These are phyloP conservation scores for Rhorus exstirpatorius DNA, from an alignment of 2,888 invertebrate genomes.

Conservation along the genomic window DNA sequence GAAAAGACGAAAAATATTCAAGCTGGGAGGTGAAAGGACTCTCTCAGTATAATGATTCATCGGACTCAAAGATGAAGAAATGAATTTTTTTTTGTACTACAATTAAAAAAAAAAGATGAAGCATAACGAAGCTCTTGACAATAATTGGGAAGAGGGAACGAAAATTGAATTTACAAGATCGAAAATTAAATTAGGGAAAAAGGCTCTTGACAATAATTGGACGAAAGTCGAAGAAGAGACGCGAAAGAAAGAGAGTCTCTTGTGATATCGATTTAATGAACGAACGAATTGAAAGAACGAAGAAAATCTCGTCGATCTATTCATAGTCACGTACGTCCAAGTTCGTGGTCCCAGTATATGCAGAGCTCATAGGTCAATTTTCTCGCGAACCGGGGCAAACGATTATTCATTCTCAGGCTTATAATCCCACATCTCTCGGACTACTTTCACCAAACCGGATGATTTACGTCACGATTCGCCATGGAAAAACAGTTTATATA, in stretches of 20 bases:
- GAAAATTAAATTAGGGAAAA: not conserved
- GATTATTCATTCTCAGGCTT: slow-evolving; percentile 69
- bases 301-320: slow-evolving; percentile 20
- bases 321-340: slow-evolving; percentile 56
- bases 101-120: too few species aligned
- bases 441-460: slow-evolving; percentile 72
- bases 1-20: too few species aligned
- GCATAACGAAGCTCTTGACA: slow-evolving; percentile 13
- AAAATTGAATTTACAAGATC: not conserved
- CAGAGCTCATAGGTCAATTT: slow-evolving; percentile 44
- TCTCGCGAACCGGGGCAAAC: slow-evolving; percentile 35
- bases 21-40: too few species aligned
- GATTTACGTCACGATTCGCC: slow-evolving; percentile 25
- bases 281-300: slow-evolving; percentile 1
- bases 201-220: not conserved
- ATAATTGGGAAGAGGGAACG: not conserved
- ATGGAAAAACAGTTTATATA: not conserved
- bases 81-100: too few species aligned
- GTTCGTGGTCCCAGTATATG: not conserved
- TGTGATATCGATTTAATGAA: slow-evolving; percentile 40
- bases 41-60: too few species aligned
- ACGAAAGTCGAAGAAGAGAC: not conserved
- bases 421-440: slow-evolving; percentile 31
- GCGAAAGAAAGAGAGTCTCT: slow-evolving; percentile 4
- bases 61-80: too few species aligned